phyloP scores from a whole-genome alignment of 2,888 invertebrate species.

The Chymomyza procnemis region DNA sequence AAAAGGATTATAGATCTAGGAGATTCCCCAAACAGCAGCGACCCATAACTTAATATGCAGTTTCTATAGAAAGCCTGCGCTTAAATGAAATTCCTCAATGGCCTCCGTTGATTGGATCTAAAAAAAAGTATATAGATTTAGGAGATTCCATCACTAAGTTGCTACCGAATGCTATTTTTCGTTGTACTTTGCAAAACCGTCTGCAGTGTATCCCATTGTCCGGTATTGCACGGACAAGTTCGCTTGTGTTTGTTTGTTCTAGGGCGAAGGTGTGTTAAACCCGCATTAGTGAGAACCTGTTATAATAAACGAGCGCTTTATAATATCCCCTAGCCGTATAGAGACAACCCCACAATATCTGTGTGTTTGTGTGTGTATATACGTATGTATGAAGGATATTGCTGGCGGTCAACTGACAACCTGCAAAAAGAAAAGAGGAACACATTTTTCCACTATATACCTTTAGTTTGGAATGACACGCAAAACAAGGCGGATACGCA shows the following conservation, averaged over 20 bases:
- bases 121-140: no score
- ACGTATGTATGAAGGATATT: not conserved
- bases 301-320: slow-evolving; percentile 2
- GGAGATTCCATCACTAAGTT: no score
- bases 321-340: slow-evolving; percentile 9
- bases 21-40: no score
- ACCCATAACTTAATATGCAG: no score
- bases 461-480: slow-evolving; percentile 21
- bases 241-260: not conserved
- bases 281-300: slow-evolving; percentile 1
- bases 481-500: slow-evolving; percentile 34
- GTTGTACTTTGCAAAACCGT: no score
- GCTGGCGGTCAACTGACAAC: slow-evolving; percentile 6
- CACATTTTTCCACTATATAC: not conserved
- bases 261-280: not conserved
- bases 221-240: not conserved
- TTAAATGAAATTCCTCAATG: no score
- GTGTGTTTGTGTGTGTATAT: not conserved
- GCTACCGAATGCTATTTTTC: no score
- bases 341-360: slow-evolving; percentile 13
- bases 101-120: no score
- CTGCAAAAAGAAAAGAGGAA: not conserved
- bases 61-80: no score
- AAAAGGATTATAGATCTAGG: no score
- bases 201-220: no score